Percentiles rank a stretch among this genome's conserved stretches.
Evolutionary conservation across 2,797 vertebrate species (phyloP).

Genomic region (Delichon dasypus): DNA sequence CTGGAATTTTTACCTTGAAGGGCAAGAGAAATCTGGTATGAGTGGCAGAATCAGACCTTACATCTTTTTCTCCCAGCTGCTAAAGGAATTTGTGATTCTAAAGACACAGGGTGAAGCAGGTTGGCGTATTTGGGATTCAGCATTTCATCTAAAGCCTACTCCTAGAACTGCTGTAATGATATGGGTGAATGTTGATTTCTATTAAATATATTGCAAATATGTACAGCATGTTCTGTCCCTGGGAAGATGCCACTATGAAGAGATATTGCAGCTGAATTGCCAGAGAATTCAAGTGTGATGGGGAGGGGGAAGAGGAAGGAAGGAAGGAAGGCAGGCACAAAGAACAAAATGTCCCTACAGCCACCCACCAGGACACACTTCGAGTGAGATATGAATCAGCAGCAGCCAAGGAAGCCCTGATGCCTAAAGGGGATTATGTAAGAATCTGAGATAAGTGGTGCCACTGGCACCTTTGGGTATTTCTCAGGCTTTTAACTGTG

Average conservation of each 20-base stretch:
- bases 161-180: neutral
- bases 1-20: neutral
- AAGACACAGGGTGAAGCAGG: constrained; percentile 6
- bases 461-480: neutral
- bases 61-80: neutral
- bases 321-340: constrained; percentile 46
- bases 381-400: constrained; percentile 28
- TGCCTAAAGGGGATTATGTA: constrained; percentile 9
- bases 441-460: constrained; percentile 10
- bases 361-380: constrained; percentile 48
- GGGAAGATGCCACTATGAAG: constrained; percentile 45
- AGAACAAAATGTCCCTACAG: constrained; percentile 60
- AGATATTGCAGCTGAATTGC: constrained; percentile 5
- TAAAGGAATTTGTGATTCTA: constrained; percentile 22
- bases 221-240: constrained; percentile 57
- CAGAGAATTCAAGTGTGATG: constrained; percentile 15
- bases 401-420: neutral
- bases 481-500: neutral
- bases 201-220: constrained; percentile 41
- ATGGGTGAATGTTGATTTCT: constrained; percentile 2
- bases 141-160: neutral
- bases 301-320: constrained; percentile 35
- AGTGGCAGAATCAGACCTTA: neutral
- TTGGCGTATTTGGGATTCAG: constrained; percentile 6
- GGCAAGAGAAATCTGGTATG: neutral